Base-by-base conservation (phyloP, 2,888 invertebrate genomes). In the Polydrusus cervinus region DNA sequence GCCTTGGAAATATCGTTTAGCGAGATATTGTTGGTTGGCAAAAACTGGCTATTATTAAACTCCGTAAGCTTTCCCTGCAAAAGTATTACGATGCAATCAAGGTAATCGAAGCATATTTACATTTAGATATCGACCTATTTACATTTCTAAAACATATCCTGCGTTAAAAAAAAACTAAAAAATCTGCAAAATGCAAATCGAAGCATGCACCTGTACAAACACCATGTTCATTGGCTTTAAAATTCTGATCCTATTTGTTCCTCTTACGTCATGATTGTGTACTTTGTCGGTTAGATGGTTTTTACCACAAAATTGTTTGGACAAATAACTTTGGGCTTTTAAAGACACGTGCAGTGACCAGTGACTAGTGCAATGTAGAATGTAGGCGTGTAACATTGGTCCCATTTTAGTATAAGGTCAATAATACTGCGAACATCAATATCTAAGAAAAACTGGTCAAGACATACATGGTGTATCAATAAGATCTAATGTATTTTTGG, bases 201-300 rank as follows among this genome's bases (percentile, higher is more conserved):
- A 49, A 71, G 53, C 40, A 71, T 62, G 40, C 71, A 64, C 62
- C 71, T 71, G 71, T 71, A 45, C 51, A 62, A 71, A 71, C 71
- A 64, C 34, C 57, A 69, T 38, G 49, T 47, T 69, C 60, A 69
- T 69, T 61, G 47, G 49, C 60, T 69, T 60, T 45, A 60, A 69
- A 69, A 68, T 20, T 69, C 57, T 38, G 57, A 60, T 38, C 57
- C 38, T 60, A 34, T 60, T 60, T 60, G 57, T 60, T 60, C 38
- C 57, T 60, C 57, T 34, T 60, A 60, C 38, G 18, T 30, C 57
- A 60, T 60, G 16, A n/a, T n/a, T n/a, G n/a, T 60, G 38, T 60
- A 38, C 57, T 16, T 60, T 18, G 57, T 16, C 2, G 38, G 30
- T 60, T 60, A 60, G 57, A 60, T 18, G 38, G 40, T 60, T 60